Percentiles rank a stretch among this genome's conserved stretches.
Evolutionary conservation across 1,140 invertebrate genomes (phyloP).

Genomic region (Hirudo medicinalis): DNA sequence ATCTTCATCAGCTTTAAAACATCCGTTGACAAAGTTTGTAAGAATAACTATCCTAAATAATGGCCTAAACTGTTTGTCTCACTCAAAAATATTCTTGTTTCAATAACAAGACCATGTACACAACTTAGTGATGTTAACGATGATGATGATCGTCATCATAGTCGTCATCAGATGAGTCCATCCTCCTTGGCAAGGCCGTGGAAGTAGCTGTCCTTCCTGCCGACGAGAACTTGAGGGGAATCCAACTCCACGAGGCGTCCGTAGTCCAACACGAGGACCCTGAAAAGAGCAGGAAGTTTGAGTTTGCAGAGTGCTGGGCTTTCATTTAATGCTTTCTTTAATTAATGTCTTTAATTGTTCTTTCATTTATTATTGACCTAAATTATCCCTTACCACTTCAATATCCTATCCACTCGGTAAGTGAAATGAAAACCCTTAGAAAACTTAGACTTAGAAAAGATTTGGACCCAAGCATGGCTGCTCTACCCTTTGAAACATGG

Average conservation of each 20-base stretch:
- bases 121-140: too few species aligned
- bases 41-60: too few species aligned
- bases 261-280: constrained; percentile 24
- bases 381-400: neutral
- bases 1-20: too few species aligned
- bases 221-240: constrained; percentile 19
- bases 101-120: too few species aligned
- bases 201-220: constrained; percentile 18
- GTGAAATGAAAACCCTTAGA: neutral
- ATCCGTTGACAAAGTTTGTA: too few species aligned
- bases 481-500: neutral
- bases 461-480: too few species aligned
- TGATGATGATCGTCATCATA: too few species aligned
- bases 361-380: too few species aligned
- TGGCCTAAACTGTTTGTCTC: too few species aligned
- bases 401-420: neutral
- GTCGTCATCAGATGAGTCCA: neutral
- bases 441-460: neutral
- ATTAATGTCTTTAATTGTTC: neutral
- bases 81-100: too few species aligned
- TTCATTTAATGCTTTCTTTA: too few species aligned
- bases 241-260: constrained; percentile 23
- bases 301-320: too few species aligned
- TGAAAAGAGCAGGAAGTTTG: constrained; percentile 13
- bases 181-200: constrained; percentile 21